Conservation (phyloP, 2,113 vertebrate genomes). For the Dryoscopus gambensis region DNA sequence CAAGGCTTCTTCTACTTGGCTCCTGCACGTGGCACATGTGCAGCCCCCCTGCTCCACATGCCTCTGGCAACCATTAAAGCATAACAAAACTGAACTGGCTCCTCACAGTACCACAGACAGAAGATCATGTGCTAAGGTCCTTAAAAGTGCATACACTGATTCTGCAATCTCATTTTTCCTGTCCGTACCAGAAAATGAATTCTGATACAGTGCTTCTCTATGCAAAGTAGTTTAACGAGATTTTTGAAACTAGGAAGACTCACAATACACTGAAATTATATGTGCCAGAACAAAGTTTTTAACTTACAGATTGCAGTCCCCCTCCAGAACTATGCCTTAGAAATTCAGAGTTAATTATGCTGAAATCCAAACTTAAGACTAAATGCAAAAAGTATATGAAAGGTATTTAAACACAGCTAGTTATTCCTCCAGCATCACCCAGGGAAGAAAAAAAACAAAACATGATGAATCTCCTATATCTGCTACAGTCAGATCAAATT, state of each 20-base stretch:
- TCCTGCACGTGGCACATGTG: no score
- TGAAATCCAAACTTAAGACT: background rate
- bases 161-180: background rate
- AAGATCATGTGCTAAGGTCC: background rate
- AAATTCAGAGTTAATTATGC: background rate
- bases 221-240: background rate
- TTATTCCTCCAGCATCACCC: background rate
- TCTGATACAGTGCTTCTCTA: background rate
- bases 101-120: background rate
- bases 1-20: no score
- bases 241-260: background rate
- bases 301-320: background rate
- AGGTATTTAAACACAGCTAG: background rate
- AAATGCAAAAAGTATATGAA: background rate
- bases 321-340: background rate
- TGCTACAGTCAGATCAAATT: background rate
- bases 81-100: no score
- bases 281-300: background rate
- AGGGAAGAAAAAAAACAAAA: background rate
- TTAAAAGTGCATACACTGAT: background rate
- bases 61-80: no score
- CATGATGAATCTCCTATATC: background rate
- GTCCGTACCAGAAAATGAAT: background rate
- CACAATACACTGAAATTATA: background rate
- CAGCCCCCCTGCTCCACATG: no score